phyloP scores from a whole-genome alignment of 2,888 invertebrate species.

The Andrena hattorfiana region DNA sequence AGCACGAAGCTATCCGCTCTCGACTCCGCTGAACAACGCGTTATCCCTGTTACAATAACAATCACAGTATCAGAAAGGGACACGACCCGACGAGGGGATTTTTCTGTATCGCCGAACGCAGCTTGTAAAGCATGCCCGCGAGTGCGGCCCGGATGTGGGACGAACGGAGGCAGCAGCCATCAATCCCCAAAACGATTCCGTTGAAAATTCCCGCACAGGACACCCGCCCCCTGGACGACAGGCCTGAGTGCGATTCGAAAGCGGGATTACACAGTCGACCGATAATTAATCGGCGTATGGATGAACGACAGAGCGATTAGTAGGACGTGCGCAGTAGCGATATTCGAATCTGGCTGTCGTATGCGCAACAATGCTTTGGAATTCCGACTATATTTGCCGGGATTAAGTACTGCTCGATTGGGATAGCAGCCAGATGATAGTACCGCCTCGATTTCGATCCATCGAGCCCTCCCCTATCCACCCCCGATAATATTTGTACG shows the following conservation, averaged over 20 bases:
- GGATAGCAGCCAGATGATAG: slow-evolving; percentile 66
- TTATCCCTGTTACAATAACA: too few relatives aligned
- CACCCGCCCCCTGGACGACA: slow-evolving; percentile 1
- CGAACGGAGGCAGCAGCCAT: not conserved
- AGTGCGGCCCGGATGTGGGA: not conserved
- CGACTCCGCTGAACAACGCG: too few relatives aligned
- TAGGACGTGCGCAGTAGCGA: slow-evolving; percentile 65
- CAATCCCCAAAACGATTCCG: not conserved
- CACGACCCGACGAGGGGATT: not conserved
- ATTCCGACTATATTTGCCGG: slow-evolving; percentile 74
- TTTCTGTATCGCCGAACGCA: not conserved
- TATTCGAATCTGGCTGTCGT: slow-evolving; percentile 76
- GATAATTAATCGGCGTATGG: slow-evolving; percentile 78
- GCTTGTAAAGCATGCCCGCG: not conserved
- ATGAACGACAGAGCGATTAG: slow-evolving; percentile 77
- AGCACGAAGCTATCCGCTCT: too few relatives aligned
- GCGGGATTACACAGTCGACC: slow-evolving; percentile 75
- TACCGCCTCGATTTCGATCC: slow-evolving; percentile 65
- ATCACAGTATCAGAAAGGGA: too few relatives aligned
- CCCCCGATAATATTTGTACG: slow-evolving; percentile 71
- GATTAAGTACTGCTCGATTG: slow-evolving; percentile 72
- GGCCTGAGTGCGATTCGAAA: slow-evolving; percentile 29
- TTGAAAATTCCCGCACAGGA: slow-evolving; percentile 13
- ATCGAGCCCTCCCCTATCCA: slow-evolving; percentile 41
- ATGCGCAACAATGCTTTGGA: slow-evolving; percentile 78